phyloP scores from a whole-genome alignment of 92 coral and sea anemone genomes.

The Zoanthus sociatus region DNA sequence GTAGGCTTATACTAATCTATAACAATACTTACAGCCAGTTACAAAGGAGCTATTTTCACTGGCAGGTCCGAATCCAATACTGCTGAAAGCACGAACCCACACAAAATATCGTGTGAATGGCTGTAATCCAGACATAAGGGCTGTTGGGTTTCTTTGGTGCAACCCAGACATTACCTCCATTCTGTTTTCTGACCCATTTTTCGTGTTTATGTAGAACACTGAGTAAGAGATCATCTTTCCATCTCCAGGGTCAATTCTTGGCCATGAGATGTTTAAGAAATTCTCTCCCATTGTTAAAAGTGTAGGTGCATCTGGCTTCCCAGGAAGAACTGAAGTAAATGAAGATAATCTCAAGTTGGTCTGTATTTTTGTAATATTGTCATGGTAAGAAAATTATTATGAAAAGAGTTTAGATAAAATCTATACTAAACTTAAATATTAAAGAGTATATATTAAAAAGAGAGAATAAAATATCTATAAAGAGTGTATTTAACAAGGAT shows the following conservation, averaged over 20 bases:
- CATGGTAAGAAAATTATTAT: too few species aligned
- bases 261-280: conserved; percentile 19
- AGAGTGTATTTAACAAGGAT: too few species aligned
- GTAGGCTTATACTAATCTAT: too few species aligned
- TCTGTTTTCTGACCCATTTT: not conserved
- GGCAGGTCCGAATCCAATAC: conserved; percentile 4
- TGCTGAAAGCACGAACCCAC: not conserved
- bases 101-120: conserved; percentile 9
- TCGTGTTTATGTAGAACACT: not conserved
- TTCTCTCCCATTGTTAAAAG: conserved; percentile 1
- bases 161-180: not conserved
- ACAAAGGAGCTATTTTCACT: not conserved
- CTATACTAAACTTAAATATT: too few species aligned
- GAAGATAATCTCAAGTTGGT: not conserved
- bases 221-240: not conserved
- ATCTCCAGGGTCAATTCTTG: not conserved
- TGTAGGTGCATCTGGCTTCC: not conserved
- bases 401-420: too few species aligned
- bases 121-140: conserved; percentile 1
- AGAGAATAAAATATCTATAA: too few species aligned
- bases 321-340: not conserved
- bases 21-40: conserved; percentile 19
- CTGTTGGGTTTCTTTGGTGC: not conserved
- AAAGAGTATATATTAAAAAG: too few species aligned
- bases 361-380: too few species aligned